phyloP scores from a whole-genome alignment of 2,113 vertebrate genomes.

The Ptilonorhynchus violaceus region DNA sequence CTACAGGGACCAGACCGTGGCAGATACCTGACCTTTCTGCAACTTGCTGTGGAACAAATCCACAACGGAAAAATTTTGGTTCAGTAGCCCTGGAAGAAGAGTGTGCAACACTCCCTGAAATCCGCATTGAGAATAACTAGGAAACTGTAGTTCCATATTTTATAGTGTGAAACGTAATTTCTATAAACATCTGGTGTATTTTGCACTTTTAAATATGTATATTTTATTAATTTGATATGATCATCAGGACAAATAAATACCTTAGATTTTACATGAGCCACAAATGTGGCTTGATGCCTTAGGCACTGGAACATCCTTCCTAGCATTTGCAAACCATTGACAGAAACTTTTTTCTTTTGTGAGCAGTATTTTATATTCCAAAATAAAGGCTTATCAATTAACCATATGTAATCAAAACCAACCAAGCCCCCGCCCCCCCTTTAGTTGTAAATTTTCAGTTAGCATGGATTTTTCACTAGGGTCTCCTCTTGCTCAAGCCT shows the following conservation, averaged over 20 bases:
- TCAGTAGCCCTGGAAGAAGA: neutral
- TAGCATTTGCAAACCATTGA: neutral
- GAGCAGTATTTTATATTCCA: neutral
- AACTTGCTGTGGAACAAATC: accelerated
- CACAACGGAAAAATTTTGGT: too few species aligned
- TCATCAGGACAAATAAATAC: neutral
- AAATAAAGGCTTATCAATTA: neutral
- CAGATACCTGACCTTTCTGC: neutral
- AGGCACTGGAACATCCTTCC: neutral
- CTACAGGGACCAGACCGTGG: accelerated
- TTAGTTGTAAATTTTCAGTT: neutral
- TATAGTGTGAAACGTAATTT: neutral
- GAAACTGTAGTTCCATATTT: neutral
- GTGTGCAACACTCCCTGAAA: neutral
- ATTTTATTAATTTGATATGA: neutral
- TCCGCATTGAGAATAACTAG: neutral
- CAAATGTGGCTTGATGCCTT: neutral
- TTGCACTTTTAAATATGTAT: neutral
- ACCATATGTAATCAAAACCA: neutral
- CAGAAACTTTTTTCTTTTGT: neutral
- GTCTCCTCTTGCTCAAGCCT: neutral
- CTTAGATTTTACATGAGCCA: neutral
- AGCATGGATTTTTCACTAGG: neutral
- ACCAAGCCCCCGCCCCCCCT: accelerated
- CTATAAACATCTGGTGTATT: neutral